Conservation (phyloP, 2,797 vertebrate species). For the Lacerta bilineata region DNA sequence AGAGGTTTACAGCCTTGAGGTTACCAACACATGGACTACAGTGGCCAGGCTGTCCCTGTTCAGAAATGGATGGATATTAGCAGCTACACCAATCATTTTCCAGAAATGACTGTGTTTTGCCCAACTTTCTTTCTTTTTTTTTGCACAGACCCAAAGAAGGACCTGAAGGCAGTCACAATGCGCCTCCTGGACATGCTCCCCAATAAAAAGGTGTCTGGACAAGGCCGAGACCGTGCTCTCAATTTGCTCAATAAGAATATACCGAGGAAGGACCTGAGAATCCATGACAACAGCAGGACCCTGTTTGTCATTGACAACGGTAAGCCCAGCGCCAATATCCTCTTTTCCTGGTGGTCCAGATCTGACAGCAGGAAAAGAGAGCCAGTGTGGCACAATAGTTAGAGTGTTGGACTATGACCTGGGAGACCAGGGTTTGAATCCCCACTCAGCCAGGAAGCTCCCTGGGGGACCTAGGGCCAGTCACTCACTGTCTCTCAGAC, state of each 20-base stretch:
- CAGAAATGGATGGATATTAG: too few relatives aligned
- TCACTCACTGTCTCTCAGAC: too few relatives aligned
- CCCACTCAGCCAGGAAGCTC: too few relatives aligned
- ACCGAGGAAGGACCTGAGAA: conserved; percentile 86
- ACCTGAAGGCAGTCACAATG: conserved; percentile 89
- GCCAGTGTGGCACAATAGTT: too few relatives aligned
- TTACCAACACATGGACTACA: too few relatives aligned
- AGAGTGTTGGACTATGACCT: too few relatives aligned
- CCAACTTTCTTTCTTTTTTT: background rate
- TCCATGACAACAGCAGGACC: conserved; percentile 84
- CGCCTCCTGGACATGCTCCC: conserved; percentile 91
- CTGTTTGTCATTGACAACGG: conserved; percentile 93
- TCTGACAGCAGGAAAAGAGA: background rate
- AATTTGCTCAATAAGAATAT: conserved; percentile 95
- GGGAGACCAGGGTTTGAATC: too few relatives aligned
- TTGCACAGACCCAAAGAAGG: conserved; percentile 88
- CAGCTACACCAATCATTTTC: too few relatives aligned
- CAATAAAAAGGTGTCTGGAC: conserved; percentile 92
- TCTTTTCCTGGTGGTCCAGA: background rate
- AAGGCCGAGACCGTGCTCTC: conserved; percentile 93
- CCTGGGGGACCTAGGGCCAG: too few relatives aligned
- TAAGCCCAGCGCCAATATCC: conserved; percentile 68
- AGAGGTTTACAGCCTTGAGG: too few relatives aligned
- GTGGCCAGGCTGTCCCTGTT: too few relatives aligned
- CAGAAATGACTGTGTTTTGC: too few relatives aligned